Evolutionary conservation across 2,888 invertebrate genomes (phyloP).

Genomic region (Acrobasis consociella): DNA sequence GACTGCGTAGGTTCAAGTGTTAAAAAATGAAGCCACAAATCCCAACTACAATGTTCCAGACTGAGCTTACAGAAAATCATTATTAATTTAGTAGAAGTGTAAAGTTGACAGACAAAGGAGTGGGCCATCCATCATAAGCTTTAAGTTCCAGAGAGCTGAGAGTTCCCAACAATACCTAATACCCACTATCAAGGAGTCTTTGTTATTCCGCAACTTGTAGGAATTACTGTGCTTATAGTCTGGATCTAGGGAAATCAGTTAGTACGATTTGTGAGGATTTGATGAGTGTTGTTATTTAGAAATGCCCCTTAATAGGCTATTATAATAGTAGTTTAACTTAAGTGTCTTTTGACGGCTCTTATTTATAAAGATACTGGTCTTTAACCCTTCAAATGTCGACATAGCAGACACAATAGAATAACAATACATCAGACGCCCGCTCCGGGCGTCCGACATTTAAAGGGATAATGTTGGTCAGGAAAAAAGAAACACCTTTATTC

Average conservation of each 20-base stretch:
- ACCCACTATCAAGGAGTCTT: constrained; percentile 23
- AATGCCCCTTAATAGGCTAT: not conserved
- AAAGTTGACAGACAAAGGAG: constrained; percentile 16
- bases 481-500: too few species aligned
- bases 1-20: too few species aligned
- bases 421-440: too few species aligned
- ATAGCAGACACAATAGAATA: too few species aligned
- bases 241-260: not conserved
- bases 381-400: too few species aligned
- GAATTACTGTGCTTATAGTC: constrained; percentile 14
- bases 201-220: constrained; percentile 17
- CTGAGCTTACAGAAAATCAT: constrained; percentile 13
- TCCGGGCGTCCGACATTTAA: too few species aligned
- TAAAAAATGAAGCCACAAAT: not conserved
- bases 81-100: constrained; percentile 21
- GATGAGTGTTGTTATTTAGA: not conserved
- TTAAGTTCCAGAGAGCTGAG: constrained; percentile 21
- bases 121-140: constrained; percentile 24
- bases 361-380: too few species aligned
- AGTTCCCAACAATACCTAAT: constrained; percentile 23
- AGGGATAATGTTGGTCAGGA: too few species aligned
- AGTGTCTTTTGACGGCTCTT: not conserved
- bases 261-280: not conserved
- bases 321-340: too few species aligned
- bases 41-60: not conserved